Percentiles rank a stretch among this genome's conserved stretches.
phyloP scores from a whole-genome alignment of 2,888 invertebrate species.

The Tanypteryx hageni region DNA sequence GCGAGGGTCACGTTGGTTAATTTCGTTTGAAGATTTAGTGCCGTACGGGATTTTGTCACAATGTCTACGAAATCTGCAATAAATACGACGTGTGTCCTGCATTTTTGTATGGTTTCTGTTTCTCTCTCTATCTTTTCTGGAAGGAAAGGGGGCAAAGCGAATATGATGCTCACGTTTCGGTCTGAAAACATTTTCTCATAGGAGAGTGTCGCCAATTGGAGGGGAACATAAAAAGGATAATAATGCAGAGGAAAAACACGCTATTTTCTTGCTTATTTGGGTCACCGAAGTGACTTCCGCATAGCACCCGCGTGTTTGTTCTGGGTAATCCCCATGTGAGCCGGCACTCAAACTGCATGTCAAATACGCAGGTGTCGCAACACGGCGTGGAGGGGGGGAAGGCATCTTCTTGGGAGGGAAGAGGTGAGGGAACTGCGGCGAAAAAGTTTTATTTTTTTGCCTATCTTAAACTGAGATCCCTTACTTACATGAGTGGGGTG shows the following conservation, averaged over 20 bases:
- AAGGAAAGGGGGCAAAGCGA: not conserved
- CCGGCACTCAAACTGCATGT: not conserved
- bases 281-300: constrained; percentile 37
- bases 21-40: no score
- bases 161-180: not conserved
- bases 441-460: not conserved
- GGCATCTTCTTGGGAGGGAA: not conserved
- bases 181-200: not conserved
- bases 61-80: no score
- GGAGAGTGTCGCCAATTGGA: constrained; percentile 11
- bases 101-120: no score
- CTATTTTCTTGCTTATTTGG: constrained; percentile 41
- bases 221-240: not conserved
- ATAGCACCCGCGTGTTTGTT: constrained; percentile 33
- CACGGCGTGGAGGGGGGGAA: not conserved
- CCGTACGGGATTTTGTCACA: no score
- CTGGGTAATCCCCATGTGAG: constrained; percentile 34
- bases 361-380: constrained; percentile 3
- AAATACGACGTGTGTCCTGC: no score
- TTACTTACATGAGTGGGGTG: no score
- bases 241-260: constrained; percentile 5
- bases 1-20: no score
- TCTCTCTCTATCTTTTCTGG: not conserved
- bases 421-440: not conserved
- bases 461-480: not conserved